Evolutionary conservation across 2,113 vertebrate genomes (phyloP).

Genomic region (Butorides virescens): DNA sequence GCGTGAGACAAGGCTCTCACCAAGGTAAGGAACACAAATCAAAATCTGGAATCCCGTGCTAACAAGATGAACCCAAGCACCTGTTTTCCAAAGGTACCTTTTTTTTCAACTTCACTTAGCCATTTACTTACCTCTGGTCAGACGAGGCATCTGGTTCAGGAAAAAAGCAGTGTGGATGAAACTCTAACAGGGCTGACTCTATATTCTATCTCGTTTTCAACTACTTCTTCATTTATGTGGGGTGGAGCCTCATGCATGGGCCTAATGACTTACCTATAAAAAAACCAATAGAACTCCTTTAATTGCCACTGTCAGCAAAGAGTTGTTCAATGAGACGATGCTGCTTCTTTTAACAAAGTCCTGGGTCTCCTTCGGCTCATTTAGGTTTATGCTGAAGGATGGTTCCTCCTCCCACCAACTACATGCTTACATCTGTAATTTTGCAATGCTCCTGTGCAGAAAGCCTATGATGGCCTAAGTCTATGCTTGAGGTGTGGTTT

Average conservation of each 20-base stretch:
- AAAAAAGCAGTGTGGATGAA: not conserved
- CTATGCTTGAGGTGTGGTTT: not conserved
- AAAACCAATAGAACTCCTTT: not conserved
- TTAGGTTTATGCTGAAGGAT: not conserved
- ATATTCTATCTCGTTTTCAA: not conserved
- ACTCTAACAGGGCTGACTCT: not conserved
- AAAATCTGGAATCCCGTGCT: not conserved
- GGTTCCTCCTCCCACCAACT: not conserved
- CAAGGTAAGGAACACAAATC: conserved; percentile 11
- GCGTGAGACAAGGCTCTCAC: conserved; percentile 2
- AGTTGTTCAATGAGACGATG: not conserved
- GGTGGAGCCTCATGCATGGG: not conserved
- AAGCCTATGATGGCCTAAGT: not conserved
- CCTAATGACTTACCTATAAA: not conserved
- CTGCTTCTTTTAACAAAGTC: not conserved
- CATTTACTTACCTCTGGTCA: not conserved
- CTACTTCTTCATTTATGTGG: not conserved
- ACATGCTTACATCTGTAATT: not conserved
- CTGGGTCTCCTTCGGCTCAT: not conserved
- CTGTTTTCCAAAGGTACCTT: not conserved
- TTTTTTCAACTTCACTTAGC: not conserved
- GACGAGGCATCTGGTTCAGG: not conserved
- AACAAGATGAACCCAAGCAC: not conserved
- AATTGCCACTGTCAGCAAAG: not conserved
- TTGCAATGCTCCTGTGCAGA: not conserved